Base-by-base conservation (phyloP, 2,797 vertebrate genomes). In the Xyrichtys novacula region DNA sequence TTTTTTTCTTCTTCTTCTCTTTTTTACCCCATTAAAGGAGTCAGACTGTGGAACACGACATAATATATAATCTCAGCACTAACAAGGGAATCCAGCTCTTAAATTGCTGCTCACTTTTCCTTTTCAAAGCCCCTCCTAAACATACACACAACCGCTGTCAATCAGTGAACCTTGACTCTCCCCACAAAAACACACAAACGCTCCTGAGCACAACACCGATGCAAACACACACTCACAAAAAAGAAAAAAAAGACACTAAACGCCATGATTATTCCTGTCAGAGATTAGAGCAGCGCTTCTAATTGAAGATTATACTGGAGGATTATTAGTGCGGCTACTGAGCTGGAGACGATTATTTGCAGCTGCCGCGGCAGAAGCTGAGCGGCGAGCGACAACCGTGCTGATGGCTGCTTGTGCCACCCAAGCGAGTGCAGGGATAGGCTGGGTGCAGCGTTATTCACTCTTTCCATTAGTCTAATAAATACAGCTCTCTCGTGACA, bases 301-400 rank as follows among this genome's bases (percentile, higher is more conserved):
- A 93, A 95, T 93, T 92, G 93, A 89, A 95, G 93, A 94, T 95
- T 94, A 94, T 92, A 88, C 85, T 83, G 61, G 81, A 85, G 93
- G 93, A 94, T 94, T 95, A 94, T 94, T 93, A 92, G 91, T 84
- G 76, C 67, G 81, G 91, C 87, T 86, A 89, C 90, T 91, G 93
- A 94, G 89, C 93, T 91, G 89, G 83, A 92, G 91, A 90, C 81
- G 88, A 94, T 93, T 93, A 91, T 91, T 91, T 86, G 80, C 90
- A 82, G 84, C 91, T 82, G 87, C 82, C 60, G 83, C 82, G 20
- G 66, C 61, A 71, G 76, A 58, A 52, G 71, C 83, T 65, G 81
- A 87, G 79, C 67, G 44, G 64, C 46, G 12, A 75, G 71, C 67
- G 71, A 62, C 73, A 74, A 52, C 69, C 49, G 22, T 40, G 11